These are phyloP conservation scores for Nemotelus pantherinus DNA, from an alignment of 2,888 invertebrate genomes.

Conservation along the genomic window DNA sequence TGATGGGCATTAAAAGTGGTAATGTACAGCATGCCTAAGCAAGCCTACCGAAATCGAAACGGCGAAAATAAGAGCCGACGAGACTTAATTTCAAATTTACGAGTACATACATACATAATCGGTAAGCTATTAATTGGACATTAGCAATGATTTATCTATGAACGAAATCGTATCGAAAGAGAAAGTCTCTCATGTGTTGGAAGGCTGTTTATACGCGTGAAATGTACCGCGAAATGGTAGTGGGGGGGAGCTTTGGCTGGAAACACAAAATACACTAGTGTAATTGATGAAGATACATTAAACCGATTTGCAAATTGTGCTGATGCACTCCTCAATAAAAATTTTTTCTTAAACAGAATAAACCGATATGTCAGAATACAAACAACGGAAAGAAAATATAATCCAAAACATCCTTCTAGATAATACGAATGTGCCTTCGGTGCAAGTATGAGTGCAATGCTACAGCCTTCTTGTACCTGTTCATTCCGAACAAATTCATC, in stretches of 20 bases:
- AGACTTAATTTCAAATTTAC: neutral
- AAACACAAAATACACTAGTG: slow-evolving; percentile 1
- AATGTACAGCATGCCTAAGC: neutral
- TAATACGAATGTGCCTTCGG: too few species aligned
- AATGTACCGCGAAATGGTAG: neutral
- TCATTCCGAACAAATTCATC: too few species aligned
- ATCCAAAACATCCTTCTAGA: too few species aligned
- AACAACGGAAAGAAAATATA: too few species aligned
- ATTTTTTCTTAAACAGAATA: neutral
- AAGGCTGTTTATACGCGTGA: neutral
- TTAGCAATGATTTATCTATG: slow-evolving; percentile 31
- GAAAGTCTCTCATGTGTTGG: slow-evolving; percentile 21
- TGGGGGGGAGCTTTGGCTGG: neutral
- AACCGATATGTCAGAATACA: too few species aligned
- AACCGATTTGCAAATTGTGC: neutral
- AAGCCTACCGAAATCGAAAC: slow-evolving; percentile 8
- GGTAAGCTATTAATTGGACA: slow-evolving; percentile 18
- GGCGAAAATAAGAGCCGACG: too few species aligned
- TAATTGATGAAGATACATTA: slow-evolving; percentile 14
- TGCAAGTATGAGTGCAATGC: too few species aligned
- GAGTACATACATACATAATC: slow-evolving; percentile 2
- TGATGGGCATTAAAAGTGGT: neutral
- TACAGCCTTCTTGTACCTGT: too few species aligned
- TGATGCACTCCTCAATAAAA: neutral
- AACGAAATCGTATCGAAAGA: slow-evolving; percentile 21